Conservation (phyloP, 2,888 invertebrate species). For the Lithodes maja region DNA sequence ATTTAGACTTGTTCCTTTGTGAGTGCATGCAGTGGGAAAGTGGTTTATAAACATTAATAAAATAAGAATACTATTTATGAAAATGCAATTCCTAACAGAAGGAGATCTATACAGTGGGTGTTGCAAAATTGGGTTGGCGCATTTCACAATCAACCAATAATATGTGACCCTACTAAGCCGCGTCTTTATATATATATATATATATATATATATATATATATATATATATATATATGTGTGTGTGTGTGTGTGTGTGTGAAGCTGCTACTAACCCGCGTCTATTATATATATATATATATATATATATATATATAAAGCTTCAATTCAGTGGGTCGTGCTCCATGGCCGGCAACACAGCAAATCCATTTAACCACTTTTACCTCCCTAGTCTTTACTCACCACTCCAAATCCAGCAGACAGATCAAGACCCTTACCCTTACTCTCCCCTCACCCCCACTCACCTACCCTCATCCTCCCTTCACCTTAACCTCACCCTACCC, state of each 20-base stretch:
- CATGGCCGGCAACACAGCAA: slow-evolving; percentile 23
- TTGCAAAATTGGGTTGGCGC: too few species aligned
- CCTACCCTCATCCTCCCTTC: neutral
- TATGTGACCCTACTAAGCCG: too few species aligned
- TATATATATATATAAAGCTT: slow-evolving; percentile 21
- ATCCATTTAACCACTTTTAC: slow-evolving; percentile 33
- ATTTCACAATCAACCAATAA: too few species aligned
- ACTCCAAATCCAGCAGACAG: neutral
- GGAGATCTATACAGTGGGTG: too few species aligned
- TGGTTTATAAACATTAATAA: too few species aligned
- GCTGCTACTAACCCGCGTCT: neutral
- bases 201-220: slow-evolving; percentile 12
- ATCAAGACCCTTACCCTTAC: neutral
- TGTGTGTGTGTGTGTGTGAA: neutral
- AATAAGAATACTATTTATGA: too few species aligned
- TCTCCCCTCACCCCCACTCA: neutral
- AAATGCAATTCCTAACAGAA: too few species aligned
- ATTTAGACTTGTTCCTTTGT: too few species aligned
- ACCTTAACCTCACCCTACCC: neutral
- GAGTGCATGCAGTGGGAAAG: too few species aligned
- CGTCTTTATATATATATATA: slow-evolving; percentile 12
- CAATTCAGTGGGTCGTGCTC: slow-evolving; percentile 20
- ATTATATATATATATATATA: slow-evolving; percentile 23
- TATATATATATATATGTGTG: neutral
- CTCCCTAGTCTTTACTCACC: slow-evolving; percentile 28